Percentiles rank a stretch among this genome's conserved stretches.
These are phyloP conservation scores for Trissolcus japonicus DNA, from an alignment of 2,888 invertebrate genomes.

Conservation along the genomic window DNA sequence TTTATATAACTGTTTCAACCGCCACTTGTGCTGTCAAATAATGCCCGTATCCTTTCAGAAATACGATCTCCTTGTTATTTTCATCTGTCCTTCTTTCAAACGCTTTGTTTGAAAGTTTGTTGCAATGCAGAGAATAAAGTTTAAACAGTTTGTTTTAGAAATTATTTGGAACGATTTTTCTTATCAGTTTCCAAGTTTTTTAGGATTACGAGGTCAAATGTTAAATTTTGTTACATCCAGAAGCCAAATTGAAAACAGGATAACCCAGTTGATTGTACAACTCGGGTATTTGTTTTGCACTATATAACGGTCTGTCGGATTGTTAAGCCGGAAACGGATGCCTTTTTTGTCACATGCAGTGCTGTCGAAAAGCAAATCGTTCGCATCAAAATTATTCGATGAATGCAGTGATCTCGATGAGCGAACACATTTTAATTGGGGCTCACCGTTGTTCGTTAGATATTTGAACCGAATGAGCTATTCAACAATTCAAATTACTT, in stretches of 20 bases:
- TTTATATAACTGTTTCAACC: background rate
- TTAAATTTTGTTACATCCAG: too few relatives aligned
- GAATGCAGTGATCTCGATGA: constrained; percentile 6
- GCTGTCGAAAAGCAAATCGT: constrained; percentile 19
- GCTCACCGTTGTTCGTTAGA: constrained; percentile 1
- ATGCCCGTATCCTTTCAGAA: too few relatives aligned
- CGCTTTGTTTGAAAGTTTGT: too few relatives aligned
- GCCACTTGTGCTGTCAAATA: too few relatives aligned
- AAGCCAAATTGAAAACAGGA: constrained; percentile 8
- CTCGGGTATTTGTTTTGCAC: constrained; percentile 24
- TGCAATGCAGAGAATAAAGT: background rate
- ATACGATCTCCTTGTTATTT: too few relatives aligned
- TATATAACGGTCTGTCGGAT: constrained; percentile 33
- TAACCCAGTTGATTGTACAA: constrained; percentile 21
- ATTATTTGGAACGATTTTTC: constrained; percentile 3
- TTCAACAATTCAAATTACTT: background rate
- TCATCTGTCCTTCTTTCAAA: too few relatives aligned
- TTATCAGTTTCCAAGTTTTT: too few relatives aligned
- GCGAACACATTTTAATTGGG: background rate
- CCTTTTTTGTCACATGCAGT: constrained; percentile 29
- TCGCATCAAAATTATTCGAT: constrained; percentile 13
- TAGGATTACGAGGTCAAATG: too few relatives aligned
- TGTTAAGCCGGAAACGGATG: constrained; percentile 26
- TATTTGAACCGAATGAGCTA: background rate
- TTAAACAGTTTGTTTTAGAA: background rate